These are phyloP conservation scores for Agrochola circellaris DNA, from an alignment of 2,888 invertebrate species.

Conservation along the genomic window DNA sequence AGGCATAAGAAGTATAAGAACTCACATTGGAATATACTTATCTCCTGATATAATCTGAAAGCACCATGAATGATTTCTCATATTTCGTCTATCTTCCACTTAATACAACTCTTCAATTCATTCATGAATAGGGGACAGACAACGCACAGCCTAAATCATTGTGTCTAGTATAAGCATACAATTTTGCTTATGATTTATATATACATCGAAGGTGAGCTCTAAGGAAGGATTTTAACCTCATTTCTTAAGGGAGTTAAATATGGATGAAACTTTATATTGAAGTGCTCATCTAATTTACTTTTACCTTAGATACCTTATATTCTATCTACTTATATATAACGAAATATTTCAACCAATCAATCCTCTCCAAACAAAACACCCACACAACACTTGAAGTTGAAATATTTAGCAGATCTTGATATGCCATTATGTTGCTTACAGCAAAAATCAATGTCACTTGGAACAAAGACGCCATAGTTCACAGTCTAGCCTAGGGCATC, in stretches of 20 bases:
- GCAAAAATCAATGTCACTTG: slow-evolving; percentile 74
- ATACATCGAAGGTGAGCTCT: no score
- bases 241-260: no score
- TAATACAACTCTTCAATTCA: no score
- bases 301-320: slow-evolving; percentile 1
- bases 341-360: slow-evolving; percentile 25
- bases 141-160: no score
- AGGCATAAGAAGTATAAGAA: not conserved
- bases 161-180: no score
- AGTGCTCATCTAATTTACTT: not conserved
- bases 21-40: no score
- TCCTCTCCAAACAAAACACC: slow-evolving; percentile 31
- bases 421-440: slow-evolving; percentile 55
- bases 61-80: not conserved
- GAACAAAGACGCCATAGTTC: slow-evolving; percentile 72
- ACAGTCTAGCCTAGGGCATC: slow-evolving; percentile 66
- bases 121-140: no score
- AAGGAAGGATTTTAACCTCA: no score
- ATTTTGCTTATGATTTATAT: no score
- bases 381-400: slow-evolving; percentile 41
- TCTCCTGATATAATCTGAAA: not conserved
- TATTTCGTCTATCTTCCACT: not conserved
- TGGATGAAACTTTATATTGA: no score
- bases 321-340: not conserved
- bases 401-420: slow-evolving; percentile 61